Conservation (phyloP, 2,888 invertebrate genomes). For the Xylota sylvarum region DNA sequence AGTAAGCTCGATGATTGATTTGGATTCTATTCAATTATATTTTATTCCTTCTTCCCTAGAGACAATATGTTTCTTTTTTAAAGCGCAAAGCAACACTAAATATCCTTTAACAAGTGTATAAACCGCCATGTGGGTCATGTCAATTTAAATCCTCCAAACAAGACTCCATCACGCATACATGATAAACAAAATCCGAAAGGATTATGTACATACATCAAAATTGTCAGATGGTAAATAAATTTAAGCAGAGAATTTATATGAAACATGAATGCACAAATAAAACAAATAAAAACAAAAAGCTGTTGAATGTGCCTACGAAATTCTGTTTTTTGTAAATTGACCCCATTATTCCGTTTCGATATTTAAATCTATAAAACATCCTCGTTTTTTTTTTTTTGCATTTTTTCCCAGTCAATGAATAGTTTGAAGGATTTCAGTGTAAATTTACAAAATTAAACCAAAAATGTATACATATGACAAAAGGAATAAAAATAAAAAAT, state of each 20-base stretch:
- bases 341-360: background rate
- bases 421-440: constrained; percentile 5
- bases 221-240: background rate
- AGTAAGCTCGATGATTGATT: too few species aligned
- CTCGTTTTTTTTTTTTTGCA: background rate
- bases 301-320: too few species aligned
- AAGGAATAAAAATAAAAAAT: constrained; percentile 9
- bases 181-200: too few species aligned
- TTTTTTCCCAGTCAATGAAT: background rate
- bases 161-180: too few species aligned
- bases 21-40: too few species aligned
- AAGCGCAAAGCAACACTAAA: too few species aligned
- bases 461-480: background rate
- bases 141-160: too few species aligned
- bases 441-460: background rate
- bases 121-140: too few species aligned
- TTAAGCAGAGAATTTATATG: background rate
- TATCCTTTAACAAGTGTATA: too few species aligned
- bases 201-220: background rate
- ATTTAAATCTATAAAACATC: background rate
- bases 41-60: too few species aligned
- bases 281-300: background rate
- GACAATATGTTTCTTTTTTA: too few species aligned
- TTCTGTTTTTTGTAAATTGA: background rate
- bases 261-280: background rate